These are phyloP conservation scores for Chaenodraco wilsoni DNA, from an alignment of 2,797 vertebrate genomes.

Conservation along the genomic window DNA sequence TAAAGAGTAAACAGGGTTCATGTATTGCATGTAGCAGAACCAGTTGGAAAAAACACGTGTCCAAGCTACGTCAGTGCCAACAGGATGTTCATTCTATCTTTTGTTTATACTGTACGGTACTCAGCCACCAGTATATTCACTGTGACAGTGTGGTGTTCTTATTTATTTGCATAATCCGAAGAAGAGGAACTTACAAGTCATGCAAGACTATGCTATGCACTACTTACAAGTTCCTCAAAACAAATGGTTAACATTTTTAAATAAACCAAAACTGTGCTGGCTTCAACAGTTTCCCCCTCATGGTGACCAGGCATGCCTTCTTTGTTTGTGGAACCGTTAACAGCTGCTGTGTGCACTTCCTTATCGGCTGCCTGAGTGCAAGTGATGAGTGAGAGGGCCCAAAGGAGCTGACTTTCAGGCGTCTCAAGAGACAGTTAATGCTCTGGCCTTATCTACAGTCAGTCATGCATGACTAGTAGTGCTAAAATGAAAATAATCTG, in stretches of 20 bases:
- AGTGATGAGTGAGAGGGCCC: too few relatives aligned
- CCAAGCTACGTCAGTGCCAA: neutral
- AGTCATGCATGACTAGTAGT: too few relatives aligned
- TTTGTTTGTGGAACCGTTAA: too few relatives aligned
- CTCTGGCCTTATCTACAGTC: too few relatives aligned
- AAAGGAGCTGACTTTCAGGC: too few relatives aligned
- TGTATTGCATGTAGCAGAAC: conserved; percentile 3
- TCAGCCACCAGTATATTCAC: neutral
- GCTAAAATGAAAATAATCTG: neutral
- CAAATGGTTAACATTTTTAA: neutral
- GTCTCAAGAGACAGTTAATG: too few relatives aligned
- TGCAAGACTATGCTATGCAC: neutral
- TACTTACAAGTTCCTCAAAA: neutral
- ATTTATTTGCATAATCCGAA: neutral
- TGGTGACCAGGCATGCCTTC: neutral
- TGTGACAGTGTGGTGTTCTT: neutral
- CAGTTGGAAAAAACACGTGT: conserved; percentile 4
- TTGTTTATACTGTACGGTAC: neutral
- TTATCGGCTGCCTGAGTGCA: too few relatives aligned
- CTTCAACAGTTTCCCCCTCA: neutral
- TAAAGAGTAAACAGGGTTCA: too few relatives aligned
- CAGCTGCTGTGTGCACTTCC: too few relatives aligned
- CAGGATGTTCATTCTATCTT: neutral
- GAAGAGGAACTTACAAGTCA: neutral
- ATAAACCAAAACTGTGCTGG: neutral